Evolutionary conservation across 2,888 invertebrate genomes (phyloP).

Genomic region (Hypercompe scribonia): DNA sequence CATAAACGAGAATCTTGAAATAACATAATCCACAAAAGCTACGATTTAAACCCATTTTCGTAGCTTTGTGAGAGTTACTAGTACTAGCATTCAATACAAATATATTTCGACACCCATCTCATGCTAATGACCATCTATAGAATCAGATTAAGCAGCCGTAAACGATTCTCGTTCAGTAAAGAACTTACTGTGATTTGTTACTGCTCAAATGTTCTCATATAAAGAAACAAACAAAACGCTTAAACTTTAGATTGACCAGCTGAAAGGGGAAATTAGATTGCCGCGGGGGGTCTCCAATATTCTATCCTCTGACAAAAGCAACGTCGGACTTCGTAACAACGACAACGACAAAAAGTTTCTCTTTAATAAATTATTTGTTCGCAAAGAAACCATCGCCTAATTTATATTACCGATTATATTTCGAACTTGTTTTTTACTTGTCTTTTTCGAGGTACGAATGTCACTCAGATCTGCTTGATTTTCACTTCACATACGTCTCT

Average conservation of each 20-base stretch:
- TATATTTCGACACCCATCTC: conserved; percentile 50
- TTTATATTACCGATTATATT: conserved; percentile 48
- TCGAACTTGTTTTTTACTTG: conserved; percentile 32
- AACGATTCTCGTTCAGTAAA: conserved; percentile 41
- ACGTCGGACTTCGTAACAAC: conserved; percentile 59
- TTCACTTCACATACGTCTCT: conserved; percentile 47
- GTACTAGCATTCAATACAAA: conserved; percentile 46
- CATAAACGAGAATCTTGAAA: neutral
- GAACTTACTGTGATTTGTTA: conserved; percentile 51
- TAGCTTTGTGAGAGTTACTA: conserved; percentile 15
- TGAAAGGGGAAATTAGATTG: conserved; percentile 70
- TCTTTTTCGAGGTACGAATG: conserved; percentile 37
- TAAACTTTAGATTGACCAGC: conserved; percentile 61
- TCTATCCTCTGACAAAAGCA: conserved; percentile 68
- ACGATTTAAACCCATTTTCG: conserved; percentile 2
- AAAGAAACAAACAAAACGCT: conserved; percentile 46
- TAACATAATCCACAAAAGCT: neutral
- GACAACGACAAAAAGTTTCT: conserved; percentile 59
- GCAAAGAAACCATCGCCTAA: conserved; percentile 47
- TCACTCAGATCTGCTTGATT: conserved; percentile 49
- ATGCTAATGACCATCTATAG: conserved; percentile 55
- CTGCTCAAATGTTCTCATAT: conserved; percentile 26
- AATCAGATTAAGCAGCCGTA: conserved; percentile 50
- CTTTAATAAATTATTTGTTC: conserved; percentile 57
- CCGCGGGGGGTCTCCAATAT: conserved; percentile 69